Conservation (phyloP, 2,113 vertebrate genomes). For the Macquaria ambigua region DNA sequence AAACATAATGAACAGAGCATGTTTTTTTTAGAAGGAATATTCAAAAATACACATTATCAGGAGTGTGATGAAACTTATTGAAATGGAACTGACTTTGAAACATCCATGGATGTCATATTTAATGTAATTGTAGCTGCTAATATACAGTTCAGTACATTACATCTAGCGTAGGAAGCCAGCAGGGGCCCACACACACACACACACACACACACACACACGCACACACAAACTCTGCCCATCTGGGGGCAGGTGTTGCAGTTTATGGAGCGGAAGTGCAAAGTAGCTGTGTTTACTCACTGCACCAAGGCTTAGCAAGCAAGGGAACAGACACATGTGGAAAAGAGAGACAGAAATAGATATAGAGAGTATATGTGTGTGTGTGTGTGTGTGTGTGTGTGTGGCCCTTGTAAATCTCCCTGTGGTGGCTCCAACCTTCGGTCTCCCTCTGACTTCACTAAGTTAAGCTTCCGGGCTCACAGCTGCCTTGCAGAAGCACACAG, state of each 20-base stretch:
- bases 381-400: constrained; percentile 15
- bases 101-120: constrained; percentile 18
- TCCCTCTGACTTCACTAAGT: constrained; percentile 71
- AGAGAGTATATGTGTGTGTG: not conserved
- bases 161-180: constrained; percentile 46
- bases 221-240: constrained; percentile 40
- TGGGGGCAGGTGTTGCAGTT: constrained; percentile 79
- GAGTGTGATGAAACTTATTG: constrained; percentile 2
- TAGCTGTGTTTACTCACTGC: constrained; percentile 67
- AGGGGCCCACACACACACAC: constrained; percentile 49
- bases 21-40: constrained; percentile 7
- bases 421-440: constrained; percentile 65
- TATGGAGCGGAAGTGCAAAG: constrained; percentile 79
- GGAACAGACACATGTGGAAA: constrained; percentile 62
- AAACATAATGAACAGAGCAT: not conserved
- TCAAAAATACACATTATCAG: not conserved
- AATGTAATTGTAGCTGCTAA: constrained; percentile 36
- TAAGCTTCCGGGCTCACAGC: constrained; percentile 74
- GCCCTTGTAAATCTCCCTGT: constrained; percentile 56
- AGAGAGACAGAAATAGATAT: constrained; percentile 46
- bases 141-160: constrained; percentile 47
- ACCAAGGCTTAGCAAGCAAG: constrained; percentile 53
- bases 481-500: constrained; percentile 58
- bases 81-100: constrained; percentile 32
- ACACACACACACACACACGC: constrained; percentile 32